Conservation (phyloP, 2,113 vertebrate species). For the Condylura cristata region DNA sequence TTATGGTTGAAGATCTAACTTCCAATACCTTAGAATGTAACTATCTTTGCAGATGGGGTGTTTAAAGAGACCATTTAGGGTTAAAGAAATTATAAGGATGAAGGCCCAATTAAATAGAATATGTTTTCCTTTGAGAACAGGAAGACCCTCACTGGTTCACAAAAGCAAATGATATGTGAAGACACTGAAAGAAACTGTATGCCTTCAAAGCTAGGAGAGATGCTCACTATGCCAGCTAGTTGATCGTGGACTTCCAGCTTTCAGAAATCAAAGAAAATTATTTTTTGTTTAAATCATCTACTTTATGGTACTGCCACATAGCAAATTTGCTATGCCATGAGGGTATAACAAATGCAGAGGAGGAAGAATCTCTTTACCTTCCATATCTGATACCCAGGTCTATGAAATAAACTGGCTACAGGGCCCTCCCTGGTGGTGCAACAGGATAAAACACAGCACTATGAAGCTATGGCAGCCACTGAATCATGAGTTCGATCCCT, state of each 20-base stretch:
- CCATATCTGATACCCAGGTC: background rate
- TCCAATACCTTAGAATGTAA: background rate
- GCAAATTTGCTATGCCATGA: background rate
- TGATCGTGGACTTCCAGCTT: background rate
- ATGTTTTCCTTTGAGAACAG: background rate
- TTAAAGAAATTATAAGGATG: background rate
- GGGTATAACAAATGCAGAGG: background rate
- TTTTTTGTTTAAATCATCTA: background rate
- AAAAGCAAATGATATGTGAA: background rate
- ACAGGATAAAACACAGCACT: too few relatives aligned
- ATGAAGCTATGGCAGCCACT: too few relatives aligned
- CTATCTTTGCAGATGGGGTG: background rate
- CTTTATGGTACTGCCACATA: background rate
- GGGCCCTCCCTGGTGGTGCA: too few relatives aligned
- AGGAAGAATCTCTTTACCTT: background rate
- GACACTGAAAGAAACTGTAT: background rate
- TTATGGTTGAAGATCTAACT: too few relatives aligned
- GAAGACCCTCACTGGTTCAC: rapidly evolving
- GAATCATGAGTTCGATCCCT: too few relatives aligned
- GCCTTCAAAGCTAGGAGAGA: background rate
- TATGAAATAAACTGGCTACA: background rate
- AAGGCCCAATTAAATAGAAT: rapidly evolving
- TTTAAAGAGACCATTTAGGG: background rate
- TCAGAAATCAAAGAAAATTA: background rate
- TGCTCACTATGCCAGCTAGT: background rate